Evolutionary conservation across 2,797 vertebrate species (phyloP).

Genomic region (Gymnopithys bicolor): DNA sequence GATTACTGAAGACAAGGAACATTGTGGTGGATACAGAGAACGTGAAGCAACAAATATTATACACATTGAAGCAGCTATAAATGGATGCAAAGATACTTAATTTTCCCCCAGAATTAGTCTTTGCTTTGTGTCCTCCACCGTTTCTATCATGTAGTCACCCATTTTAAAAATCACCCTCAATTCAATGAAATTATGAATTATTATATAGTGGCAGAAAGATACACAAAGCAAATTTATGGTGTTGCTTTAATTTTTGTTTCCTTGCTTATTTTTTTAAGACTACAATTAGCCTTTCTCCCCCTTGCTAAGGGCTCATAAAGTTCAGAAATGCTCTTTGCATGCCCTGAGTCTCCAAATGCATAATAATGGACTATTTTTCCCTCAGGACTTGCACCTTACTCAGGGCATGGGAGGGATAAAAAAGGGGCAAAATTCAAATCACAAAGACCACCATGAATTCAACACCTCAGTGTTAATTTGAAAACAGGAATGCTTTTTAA

Average conservation of each 20-base stretch:
- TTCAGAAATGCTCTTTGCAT: not conserved
- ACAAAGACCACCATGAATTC: slow-evolving; percentile 31
- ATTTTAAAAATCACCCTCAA: not conserved
- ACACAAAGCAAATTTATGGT: accelerated
- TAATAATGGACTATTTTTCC: not conserved
- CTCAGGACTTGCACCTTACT: slow-evolving; percentile 9
- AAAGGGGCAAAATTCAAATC: not conserved
- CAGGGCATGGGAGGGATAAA: not conserved
- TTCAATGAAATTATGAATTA: not conserved
- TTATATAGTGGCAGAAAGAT: not conserved
- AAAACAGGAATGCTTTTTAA: slow-evolving; percentile 41
- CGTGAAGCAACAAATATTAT: not conserved
- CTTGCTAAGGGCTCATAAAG: not conserved
- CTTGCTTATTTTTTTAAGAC: not conserved
- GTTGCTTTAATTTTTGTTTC: not conserved
- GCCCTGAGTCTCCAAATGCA: not conserved
- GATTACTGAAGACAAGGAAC: not conserved
- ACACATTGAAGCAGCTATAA: not conserved
- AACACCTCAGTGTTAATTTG: slow-evolving; percentile 43
- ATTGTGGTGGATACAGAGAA: not conserved
- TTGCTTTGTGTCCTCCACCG: not conserved
- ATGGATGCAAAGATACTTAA: not conserved
- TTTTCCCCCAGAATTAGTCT: not conserved
- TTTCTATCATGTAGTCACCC: not conserved
- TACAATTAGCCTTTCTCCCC: not conserved